Evolutionary conservation across 2,113 vertebrate genomes (phyloP).

Genomic region (Heptranchias perlo): DNA sequence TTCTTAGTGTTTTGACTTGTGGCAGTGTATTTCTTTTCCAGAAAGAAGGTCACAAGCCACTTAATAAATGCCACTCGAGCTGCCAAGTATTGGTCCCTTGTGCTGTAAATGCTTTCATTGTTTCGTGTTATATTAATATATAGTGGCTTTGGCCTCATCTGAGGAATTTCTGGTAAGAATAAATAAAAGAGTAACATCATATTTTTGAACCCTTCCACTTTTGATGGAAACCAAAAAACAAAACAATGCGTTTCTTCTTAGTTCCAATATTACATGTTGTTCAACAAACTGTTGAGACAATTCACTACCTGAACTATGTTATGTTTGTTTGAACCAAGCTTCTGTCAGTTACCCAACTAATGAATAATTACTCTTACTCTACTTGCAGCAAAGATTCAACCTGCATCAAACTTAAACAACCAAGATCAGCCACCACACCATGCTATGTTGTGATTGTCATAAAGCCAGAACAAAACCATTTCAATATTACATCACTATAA

Average conservation of each 20-base stretch:
- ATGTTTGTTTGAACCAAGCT: not conserved
- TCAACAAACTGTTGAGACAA: not conserved
- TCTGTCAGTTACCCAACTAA: not conserved
- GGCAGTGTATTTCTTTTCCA: slow-evolving; percentile 90
- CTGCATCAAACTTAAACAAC: not conserved
- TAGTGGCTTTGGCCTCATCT: slow-evolving; percentile 80
- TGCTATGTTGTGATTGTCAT: not conserved
- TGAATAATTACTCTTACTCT: not conserved
- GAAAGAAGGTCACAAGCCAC: slow-evolving; percentile 97
- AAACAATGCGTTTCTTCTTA: not conserved
- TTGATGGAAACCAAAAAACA: not conserved
- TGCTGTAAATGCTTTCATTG: slow-evolving; percentile 85
- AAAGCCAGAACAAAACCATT: not conserved
- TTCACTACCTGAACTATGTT: not conserved
- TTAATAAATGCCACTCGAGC: slow-evolving; percentile 94
- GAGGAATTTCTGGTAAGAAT: slow-evolving; percentile 74
- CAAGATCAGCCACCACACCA: not conserved
- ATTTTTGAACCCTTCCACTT: not conserved
- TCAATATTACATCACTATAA: not conserved
- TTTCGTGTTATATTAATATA: slow-evolving; percentile 78
- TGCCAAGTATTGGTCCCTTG: slow-evolving; percentile 88
- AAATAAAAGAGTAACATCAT: slow-evolving; percentile 10
- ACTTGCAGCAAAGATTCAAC: not conserved
- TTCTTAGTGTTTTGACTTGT: slow-evolving; percentile 76
- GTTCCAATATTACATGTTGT: not conserved